A percentile compares a stretch with the other conserved stretches of the same genome.
Evolutionary conservation across 2,888 invertebrate genomes (phyloP).

Genomic region (Meta bourneti): DNA sequence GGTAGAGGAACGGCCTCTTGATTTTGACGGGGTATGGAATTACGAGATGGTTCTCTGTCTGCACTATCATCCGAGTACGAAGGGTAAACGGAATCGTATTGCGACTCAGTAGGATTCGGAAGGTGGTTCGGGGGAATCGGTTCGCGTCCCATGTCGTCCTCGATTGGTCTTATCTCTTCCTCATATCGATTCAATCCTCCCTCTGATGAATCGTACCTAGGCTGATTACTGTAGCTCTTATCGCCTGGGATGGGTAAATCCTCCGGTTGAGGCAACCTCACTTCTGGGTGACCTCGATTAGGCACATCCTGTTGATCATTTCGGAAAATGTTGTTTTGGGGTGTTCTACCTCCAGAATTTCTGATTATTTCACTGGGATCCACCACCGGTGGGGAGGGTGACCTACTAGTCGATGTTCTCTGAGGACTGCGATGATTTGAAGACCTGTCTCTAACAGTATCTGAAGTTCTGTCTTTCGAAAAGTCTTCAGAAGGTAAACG

Average conservation of each 20-base stretch:
- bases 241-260: slow-evolving; percentile 7
- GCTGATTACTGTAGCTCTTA: background rate
- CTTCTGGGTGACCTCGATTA: background rate
- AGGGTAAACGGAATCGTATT: slow-evolving; percentile 31
- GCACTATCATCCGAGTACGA: slow-evolving; percentile 2
- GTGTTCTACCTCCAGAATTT: slow-evolving; percentile 1
- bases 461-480: background rate
- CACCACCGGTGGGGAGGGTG: background rate
- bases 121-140: slow-evolving; percentile 43
- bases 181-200: background rate
- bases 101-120: slow-evolving; percentile 40
- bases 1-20: slow-evolving; percentile 4
- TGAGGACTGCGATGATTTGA: background rate
- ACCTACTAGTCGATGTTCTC: slow-evolving; percentile 21
- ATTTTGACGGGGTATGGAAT: background rate
- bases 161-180: slow-evolving; percentile 5
- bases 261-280: slow-evolving; percentile 1
- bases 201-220: background rate
- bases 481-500: slow-evolving; percentile 28
- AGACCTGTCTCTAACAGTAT: background rate
- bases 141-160: background rate
- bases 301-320: background rate
- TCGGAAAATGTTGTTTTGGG: background rate
- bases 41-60: background rate
- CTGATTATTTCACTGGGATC: slow-evolving; percentile 27